Conservation (phyloP, 2,888 invertebrate genomes). For the Drosophila helvetica region DNA sequence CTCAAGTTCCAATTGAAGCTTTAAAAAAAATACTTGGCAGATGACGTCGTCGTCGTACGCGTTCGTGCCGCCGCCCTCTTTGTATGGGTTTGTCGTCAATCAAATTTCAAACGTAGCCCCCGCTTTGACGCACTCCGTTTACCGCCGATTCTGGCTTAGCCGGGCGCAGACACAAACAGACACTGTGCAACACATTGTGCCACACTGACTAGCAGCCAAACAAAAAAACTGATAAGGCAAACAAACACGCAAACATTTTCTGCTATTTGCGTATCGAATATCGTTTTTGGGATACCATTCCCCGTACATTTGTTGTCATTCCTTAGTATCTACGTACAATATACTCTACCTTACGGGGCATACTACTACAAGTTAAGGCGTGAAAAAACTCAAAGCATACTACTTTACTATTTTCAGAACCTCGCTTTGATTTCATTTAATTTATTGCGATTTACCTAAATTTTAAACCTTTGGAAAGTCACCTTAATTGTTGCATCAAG, state of each 20-base stretch:
- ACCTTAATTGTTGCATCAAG: no score
- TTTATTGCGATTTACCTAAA: no score
- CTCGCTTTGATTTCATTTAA: no score
- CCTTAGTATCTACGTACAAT: not conserved
- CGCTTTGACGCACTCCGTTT: constrained; percentile 41
- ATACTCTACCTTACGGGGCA: not conserved
- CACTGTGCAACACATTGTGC: constrained; percentile 21
- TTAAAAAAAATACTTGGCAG: constrained; percentile 63
- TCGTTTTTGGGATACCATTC: constrained; percentile 48
- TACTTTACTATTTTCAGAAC: no score
- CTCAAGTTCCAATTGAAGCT: constrained; percentile 66
- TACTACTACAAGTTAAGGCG: not conserved
- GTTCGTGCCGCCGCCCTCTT: constrained; percentile 36
- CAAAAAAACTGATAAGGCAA: constrained; percentile 66
- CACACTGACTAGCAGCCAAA: constrained; percentile 41
- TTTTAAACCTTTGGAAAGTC: no score
- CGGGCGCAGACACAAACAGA: constrained; percentile 13
- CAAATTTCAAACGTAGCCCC: constrained; percentile 52
- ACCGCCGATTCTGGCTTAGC: constrained; percentile 34
- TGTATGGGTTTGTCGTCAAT: constrained; percentile 54
- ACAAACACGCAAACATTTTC: constrained; percentile 70
- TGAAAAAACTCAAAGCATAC: no score
- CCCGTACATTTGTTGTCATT: constrained; percentile 31
- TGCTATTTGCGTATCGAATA: constrained; percentile 68
- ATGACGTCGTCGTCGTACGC: constrained; percentile 64